phyloP scores from a whole-genome alignment of 2,888 invertebrate species.

The Girardia tigrina region DNA sequence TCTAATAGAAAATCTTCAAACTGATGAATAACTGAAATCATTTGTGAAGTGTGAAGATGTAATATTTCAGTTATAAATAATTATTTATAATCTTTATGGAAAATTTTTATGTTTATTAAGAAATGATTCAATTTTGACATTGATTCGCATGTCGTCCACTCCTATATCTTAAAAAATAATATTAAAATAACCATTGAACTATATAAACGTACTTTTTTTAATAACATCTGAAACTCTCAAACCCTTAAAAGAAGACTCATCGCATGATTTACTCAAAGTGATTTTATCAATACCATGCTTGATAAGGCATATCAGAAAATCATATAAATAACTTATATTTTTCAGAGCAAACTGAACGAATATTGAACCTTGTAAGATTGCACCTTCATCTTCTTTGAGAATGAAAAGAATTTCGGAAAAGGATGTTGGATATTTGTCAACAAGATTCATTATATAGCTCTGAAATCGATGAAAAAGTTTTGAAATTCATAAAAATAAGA shows the following conservation, averaged over 20 bases:
- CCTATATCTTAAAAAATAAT: background rate
- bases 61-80: background rate
- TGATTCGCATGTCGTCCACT: background rate
- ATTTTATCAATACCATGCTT: background rate
- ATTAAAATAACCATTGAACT: background rate
- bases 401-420: background rate
- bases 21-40: no score
- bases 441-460: conserved; percentile 2
- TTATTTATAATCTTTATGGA: background rate
- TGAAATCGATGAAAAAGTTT: no score
- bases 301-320: background rate
- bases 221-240: background rate
- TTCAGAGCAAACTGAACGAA: background rate
- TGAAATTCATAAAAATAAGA: no score
- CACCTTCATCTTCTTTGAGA: background rate
- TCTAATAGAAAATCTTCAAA: background rate
- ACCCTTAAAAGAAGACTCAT: background rate
- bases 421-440: background rate
- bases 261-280: background rate
- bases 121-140: background rate
- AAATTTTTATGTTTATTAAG: background rate
- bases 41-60: no score
- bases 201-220: background rate
- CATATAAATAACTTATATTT: background rate
- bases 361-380: background rate